A percentile compares a stretch with the other conserved stretches of the same genome.
Conservation (phyloP, 2,113 vertebrate species). For the Pituophis catenifer region DNA sequence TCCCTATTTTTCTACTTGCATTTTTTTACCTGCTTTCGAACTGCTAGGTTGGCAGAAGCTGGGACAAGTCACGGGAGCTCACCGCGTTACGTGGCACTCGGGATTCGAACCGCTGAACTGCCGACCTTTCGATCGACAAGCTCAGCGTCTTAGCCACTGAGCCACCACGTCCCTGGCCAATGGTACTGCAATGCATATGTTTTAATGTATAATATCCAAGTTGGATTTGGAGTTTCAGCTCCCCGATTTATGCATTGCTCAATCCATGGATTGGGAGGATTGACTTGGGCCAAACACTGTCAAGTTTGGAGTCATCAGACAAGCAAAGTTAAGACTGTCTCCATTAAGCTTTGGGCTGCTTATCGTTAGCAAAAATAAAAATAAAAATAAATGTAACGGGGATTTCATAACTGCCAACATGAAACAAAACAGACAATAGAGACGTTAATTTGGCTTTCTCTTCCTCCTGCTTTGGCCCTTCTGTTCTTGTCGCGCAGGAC, state of each 20-base stretch:
- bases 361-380: not conserved
- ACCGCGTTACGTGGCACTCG: too few species aligned
- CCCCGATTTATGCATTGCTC: not conserved
- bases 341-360: not conserved
- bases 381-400: not conserved
- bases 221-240: not conserved
- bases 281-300: not conserved
- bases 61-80: too few species aligned
- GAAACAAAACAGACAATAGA: not conserved
- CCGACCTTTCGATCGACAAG: too few species aligned
- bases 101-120: too few species aligned
- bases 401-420: not conserved
- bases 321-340: not conserved
- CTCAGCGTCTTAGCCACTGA: too few species aligned
- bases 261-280: not conserved
- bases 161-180: not conserved
- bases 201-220: not conserved
- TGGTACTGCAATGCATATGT: not conserved
- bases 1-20: too few species aligned
- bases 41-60: too few species aligned
- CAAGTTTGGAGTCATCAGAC: not conserved
- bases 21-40: too few species aligned
- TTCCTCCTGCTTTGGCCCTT: too few species aligned
- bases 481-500: not conserved
- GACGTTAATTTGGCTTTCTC: not conserved